Conservation (phyloP, 1,140 invertebrate genomes). For the Daktulosphaira vitifoliae region DNA sequence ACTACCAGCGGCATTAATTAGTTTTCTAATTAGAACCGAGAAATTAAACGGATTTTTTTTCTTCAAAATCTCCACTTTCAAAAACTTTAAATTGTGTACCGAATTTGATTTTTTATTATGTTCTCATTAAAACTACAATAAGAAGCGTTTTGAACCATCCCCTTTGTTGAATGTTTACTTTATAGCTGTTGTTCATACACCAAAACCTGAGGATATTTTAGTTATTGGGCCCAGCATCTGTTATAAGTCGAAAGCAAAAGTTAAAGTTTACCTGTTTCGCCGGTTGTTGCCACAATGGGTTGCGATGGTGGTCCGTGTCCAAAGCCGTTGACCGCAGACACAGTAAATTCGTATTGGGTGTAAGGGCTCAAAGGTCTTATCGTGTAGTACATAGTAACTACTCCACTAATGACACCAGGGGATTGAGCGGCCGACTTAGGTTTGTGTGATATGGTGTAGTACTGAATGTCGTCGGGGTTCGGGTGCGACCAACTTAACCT, state of each 20-base stretch:
- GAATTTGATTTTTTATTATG: no score
- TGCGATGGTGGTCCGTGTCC: slow-evolving; percentile 79
- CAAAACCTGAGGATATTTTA: no score
- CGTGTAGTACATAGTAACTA: slow-evolving; percentile 85
- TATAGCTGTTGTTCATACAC: no score
- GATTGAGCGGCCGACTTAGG: slow-evolving; percentile 69
- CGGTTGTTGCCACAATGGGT: slow-evolving; percentile 81
- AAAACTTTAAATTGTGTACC: no score
- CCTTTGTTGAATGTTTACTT: no score
- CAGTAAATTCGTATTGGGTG: slow-evolving; percentile 93
- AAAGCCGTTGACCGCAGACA: slow-evolving; percentile 88
- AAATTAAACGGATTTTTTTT: slow-evolving; percentile 5
- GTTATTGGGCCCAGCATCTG: no score
- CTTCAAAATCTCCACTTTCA: no score
- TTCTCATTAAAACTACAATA: no score
- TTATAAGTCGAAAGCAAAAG: no score
- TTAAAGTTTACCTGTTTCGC: slow-evolving; percentile 82
- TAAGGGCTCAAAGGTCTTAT: slow-evolving; percentile 82
- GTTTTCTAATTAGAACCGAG: slow-evolving; percentile 27
- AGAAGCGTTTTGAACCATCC: slow-evolving; percentile 15
- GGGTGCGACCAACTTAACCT: slow-evolving; percentile 84
- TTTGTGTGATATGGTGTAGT: slow-evolving; percentile 94
- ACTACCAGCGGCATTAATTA: slow-evolving; percentile 20
- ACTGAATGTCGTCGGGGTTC: slow-evolving; percentile 72
- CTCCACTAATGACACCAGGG: slow-evolving; percentile 80